These are phyloP conservation scores for Octopus bimaculoides DNA, from an alignment of 1,140 invertebrate species.

Conservation along the genomic window DNA sequence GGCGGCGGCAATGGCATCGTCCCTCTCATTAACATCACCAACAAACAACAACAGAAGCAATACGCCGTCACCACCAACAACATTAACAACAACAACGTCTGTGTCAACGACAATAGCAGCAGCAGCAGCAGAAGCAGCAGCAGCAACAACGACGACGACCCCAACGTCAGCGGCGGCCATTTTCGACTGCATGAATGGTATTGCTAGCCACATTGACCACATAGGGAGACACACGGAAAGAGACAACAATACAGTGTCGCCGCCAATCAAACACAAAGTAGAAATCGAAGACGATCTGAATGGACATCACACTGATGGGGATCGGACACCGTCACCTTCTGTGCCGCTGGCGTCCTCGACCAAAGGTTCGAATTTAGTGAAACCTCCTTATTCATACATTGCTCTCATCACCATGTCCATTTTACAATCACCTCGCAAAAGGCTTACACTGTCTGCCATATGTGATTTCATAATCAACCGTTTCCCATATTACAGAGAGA, in stretches of 20 bases:
- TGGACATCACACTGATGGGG: background rate
- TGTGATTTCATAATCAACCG: slow-evolving; percentile 99
- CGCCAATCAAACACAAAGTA: too few relatives aligned
- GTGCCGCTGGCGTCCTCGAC: background rate
- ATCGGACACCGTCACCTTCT: background rate
- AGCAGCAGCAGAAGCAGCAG: too few relatives aligned
- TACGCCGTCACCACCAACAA: slow-evolving; percentile 12
- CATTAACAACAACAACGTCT: too few relatives aligned
- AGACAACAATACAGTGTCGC: too few relatives aligned
- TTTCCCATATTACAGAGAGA: slow-evolving; percentile 70
- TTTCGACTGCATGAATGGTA: too few relatives aligned
- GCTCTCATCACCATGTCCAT: slow-evolving; percentile 98
- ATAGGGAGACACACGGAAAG: too few relatives aligned
- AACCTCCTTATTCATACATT: slow-evolving; percentile 97
- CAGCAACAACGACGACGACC: background rate
- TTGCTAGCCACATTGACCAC: too few relatives aligned
- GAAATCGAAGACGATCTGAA: background rate
- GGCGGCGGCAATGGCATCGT: background rate
- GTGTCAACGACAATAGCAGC: too few relatives aligned
- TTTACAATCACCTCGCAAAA: slow-evolving; percentile 93
- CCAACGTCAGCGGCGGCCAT: background rate
- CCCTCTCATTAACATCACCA: slow-evolving; percentile 14
- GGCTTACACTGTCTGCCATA: slow-evolving; percentile 93
- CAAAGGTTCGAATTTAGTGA: slow-evolving; percentile 62
- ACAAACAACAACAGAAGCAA: slow-evolving; percentile 30